Percentiles rank a stretch among this genome's conserved stretches.
Conservation (phyloP, 2,888 invertebrate genomes). For the Girardia tigrina region DNA sequence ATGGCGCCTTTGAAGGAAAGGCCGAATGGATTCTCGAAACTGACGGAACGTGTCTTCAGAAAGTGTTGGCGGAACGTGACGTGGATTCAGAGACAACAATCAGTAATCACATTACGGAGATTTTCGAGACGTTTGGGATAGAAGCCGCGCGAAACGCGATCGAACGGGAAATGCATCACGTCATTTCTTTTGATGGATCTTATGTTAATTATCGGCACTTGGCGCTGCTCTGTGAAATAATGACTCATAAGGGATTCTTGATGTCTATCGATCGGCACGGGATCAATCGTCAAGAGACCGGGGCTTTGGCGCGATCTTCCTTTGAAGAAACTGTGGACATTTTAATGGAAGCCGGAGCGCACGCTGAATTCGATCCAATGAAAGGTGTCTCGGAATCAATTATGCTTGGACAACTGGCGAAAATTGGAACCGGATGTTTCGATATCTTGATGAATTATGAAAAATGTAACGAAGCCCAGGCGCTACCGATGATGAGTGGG, state of each 20-base stretch:
- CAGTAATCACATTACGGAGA: constrained; percentile 98
- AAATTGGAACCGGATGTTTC: constrained; percentile 93
- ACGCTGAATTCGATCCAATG: constrained; percentile 96
- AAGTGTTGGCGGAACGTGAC: constrained; percentile 77
- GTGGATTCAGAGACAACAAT: constrained; percentile 92
- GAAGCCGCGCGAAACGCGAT: constrained; percentile 98
- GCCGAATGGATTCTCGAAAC: constrained; percentile 98
- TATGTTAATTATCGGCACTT: constrained; percentile 99
- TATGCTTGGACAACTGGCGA: constrained; percentile 90
- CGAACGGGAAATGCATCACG: constrained; percentile 98
- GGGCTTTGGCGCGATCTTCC: constrained; percentile 97
- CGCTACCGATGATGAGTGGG: constrained; percentile 59
- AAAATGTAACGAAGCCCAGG: constrained; percentile 95
- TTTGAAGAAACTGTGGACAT: constrained; percentile 97
- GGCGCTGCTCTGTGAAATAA: constrained; percentile 94
- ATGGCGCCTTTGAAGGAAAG: constrained; percentile 91
- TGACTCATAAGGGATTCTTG: constrained; percentile 98
- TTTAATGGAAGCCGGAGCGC: constrained; percentile 88
- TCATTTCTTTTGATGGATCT: constrained; percentile 93
- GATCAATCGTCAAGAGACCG: constrained; percentile 87
- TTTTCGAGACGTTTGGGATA: constrained; percentile 88
- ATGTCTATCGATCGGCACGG: constrained; percentile 99
- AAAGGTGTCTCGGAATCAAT: constrained; percentile 97
- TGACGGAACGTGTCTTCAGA: constrained; percentile 94
- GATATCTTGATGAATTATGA: constrained; percentile 90